Base-by-base conservation (phyloP, 2,797 vertebrate species). In the Spatula clypeata region DNA sequence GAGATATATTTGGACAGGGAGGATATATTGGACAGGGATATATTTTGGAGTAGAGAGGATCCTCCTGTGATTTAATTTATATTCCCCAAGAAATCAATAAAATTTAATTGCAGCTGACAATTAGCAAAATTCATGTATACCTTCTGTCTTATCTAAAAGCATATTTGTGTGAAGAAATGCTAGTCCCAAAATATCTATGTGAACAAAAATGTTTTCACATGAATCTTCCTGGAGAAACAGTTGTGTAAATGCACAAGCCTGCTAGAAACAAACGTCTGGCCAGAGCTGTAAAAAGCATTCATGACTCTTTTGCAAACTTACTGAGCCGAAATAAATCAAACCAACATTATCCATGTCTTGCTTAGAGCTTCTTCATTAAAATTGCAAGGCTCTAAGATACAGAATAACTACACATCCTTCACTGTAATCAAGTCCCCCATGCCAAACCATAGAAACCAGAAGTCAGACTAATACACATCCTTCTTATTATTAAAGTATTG, bases 401-500 rank as follows among this genome's bases (percentile, higher is more conserved):
- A 74, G 29, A 69, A 36, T 14, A 61, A 38, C 14, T 55, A 11
- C 23, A 55, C 11, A 57, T 15, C 4, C 13, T 62, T 11, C 11
- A 32, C 19, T 0, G 0, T 11, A 70, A 61, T 54, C 19, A 61
- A n/a, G 47, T 34, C 3, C 29, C 6, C 17, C 1, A 0, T 62
- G n/a, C 5, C 32, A 61, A 79, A 67, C 51, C 13, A 29, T 5
- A 57, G 14, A 31, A 73, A 89, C 0, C 3, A 74, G 10, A 86
- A 71, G 34, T 86, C 58, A 76, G 53, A 58, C 3, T 45, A 69
- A 42, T 17, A 74, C 5, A 6, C 31, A 29, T n/a, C 10, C 6
- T 21, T 57, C 26, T 65, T 75, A 10, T 31, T 51, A 27, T 16
- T n/a, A 44, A 71, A 49, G 24, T 23, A 32, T 10, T 19, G 12